Evolutionary conservation across 2,113 vertebrate species (phyloP), one percentile per base, ranked within the genome.

Genomic region (Xenus cinereus): DNA sequence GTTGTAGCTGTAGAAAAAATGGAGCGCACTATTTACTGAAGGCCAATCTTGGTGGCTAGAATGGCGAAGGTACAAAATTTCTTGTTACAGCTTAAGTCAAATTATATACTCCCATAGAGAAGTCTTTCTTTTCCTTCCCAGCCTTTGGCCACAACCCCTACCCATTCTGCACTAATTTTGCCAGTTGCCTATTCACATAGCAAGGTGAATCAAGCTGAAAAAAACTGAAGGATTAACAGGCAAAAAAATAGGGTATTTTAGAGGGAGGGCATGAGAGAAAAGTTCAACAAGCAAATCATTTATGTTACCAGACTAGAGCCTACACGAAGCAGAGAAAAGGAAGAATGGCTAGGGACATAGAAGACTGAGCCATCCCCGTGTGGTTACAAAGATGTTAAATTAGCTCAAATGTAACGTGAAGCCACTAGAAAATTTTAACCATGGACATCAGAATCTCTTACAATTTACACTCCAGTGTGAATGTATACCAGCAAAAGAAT

Each of bases 21-120:
- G 0, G 10, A 75, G 22, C 0, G 0, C 8, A 7, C 8, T 54
- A 20, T 48, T 83, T 69, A 78, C 7, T 3, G 41, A 82, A 73
- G 33, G 35, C 19, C 9, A 72, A n/a, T 18, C 12, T 50, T 15
- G 11, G 41, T 13, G 23, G 14, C 30, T 64, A 64, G 27, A 64
- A 79, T 10, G 53, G 50, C 11, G n/a, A 87, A 71, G 20, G n/a
- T 32, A 63, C 23, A 41, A 41, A 43, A 16, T 48, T 86, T 60
- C 23, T 68, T 24, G 7, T 17, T 39, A 39, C 27, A 69, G 12
- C 7, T 79, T 43, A 68, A 51, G 27, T 46, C 43, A 88, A 85
- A 80, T 17, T 23, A 43, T 15, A 66, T 16, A 10, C 16, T 41
- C 5, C 18, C 27, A 45, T 12, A 43, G 68, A 56, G 9, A 77